These are phyloP conservation scores for Herminia tarsipennalis DNA, from an alignment of 2,888 invertebrate genomes.

Conservation along the genomic window DNA sequence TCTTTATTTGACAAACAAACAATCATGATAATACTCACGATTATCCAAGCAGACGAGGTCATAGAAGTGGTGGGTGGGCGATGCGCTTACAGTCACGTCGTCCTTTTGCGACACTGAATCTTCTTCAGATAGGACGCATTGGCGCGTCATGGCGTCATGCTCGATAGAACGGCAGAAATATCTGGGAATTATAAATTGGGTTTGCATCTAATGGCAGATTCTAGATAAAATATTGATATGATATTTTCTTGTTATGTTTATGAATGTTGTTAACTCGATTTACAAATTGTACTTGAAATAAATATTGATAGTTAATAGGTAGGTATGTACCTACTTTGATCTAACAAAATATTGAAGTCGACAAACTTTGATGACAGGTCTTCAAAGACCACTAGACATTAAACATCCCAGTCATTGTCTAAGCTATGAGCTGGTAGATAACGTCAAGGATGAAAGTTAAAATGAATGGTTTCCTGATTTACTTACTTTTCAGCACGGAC, in stretches of 20 bases:
- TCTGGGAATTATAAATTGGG: conserved; percentile 63
- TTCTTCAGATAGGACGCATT: conserved; percentile 96
- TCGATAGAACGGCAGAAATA: conserved; percentile 96
- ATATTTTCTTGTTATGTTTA: too few species aligned
- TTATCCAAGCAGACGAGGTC: conserved; percentile 96
- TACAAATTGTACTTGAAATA: too few species aligned
- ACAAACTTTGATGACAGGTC: background rate
- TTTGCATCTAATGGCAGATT: conserved; percentile 1
- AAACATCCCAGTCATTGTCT: too few species aligned
- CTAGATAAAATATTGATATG: too few species aligned
- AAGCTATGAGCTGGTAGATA: too few species aligned
- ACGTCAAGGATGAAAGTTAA: background rate
- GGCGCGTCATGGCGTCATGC: conserved; percentile 94
- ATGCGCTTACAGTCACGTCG: conserved; percentile 93
- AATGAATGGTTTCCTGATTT: too few species aligned
- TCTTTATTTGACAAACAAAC: conserved; percentile 23
- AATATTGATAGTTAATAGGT: too few species aligned
- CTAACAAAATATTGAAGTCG: too few species aligned
- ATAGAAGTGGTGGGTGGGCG: conserved; percentile 94
- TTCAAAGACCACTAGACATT: too few species aligned
- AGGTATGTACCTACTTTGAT: too few species aligned
- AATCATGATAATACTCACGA: conserved; percentile 87
- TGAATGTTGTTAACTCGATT: too few species aligned
- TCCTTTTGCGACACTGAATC: conserved; percentile 96
- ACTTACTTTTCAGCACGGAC: conserved; percentile 93